phyloP scores from a whole-genome alignment of 2,797 vertebrate genomes.

The Mareca penelope region DNA sequence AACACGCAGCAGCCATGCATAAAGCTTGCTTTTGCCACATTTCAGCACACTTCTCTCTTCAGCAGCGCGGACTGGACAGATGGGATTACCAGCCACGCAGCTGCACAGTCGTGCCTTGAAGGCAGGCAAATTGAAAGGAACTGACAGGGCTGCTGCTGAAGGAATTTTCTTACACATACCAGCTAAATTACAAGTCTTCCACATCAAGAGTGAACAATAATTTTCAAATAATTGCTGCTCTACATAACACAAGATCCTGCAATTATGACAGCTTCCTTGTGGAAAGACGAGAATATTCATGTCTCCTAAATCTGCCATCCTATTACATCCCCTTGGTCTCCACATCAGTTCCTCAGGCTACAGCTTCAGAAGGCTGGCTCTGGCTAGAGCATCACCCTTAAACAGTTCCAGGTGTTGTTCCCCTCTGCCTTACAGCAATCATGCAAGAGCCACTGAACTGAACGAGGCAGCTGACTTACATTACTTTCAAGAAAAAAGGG shows the following conservation, averaged over 20 bases:
- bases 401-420: background rate
- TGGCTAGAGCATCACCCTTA: background rate
- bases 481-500: background rate
- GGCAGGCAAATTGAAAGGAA: constrained; percentile 34
- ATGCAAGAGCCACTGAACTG: background rate
- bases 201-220: background rate
- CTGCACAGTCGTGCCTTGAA: constrained; percentile 54
- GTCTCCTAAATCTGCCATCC: background rate
- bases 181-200: background rate
- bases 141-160: constrained; percentile 4
- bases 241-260: background rate
- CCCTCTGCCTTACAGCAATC: background rate
- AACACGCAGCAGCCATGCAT: background rate
- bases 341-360: background rate
- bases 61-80: background rate
- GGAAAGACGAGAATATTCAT: background rate
- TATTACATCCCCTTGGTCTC: background rate
- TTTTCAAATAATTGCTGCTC: background rate
- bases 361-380: background rate
- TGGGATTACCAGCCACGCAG: constrained; percentile 27
- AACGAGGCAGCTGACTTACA: background rate
- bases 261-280: background rate
- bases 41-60: background rate
- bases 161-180: constrained; percentile 15
- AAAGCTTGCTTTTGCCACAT: background rate